Evolutionary conservation across 92 coral and sea anemone species (phyloP).

Genomic region (Porites lobata): DNA sequence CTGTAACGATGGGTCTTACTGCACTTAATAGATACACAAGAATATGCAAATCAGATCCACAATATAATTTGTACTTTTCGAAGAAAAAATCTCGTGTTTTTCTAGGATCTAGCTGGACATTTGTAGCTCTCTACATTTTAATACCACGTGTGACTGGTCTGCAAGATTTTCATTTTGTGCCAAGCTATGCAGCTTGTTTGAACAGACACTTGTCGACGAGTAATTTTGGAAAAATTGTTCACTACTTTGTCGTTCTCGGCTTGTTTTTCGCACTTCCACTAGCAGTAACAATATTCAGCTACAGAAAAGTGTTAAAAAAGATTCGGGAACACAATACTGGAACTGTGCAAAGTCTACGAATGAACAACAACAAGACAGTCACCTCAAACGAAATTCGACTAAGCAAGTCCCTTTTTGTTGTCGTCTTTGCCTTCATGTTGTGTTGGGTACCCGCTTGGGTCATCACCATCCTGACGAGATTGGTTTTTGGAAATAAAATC

Average conservation of each 20-base stretch:
- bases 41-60: neutral
- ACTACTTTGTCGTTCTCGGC: neutral
- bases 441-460: slow-evolving; percentile 5
- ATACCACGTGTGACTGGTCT: no score
- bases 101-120: no score
- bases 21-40: neutral
- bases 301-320: neutral
- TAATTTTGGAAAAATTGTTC: no score
- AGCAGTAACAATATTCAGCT: neutral
- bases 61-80: neutral
- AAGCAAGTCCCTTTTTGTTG: neutral
- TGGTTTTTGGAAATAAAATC: neutral
- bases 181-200: no score
- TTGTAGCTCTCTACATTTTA: no score
- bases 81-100: no score
- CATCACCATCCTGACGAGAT: neutral
- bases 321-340: neutral
- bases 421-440: slow-evolving; percentile 2
- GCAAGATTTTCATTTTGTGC: no score
- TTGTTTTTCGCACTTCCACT: neutral
- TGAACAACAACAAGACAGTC: neutral
- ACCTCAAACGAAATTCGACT: neutral
- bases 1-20: slow-evolving; percentile 12
- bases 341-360: neutral
- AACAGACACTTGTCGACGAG: no score